These are phyloP conservation scores for Apteryx owenii DNA, from an alignment of 2,113 vertebrate genomes.

Conservation along the genomic window DNA sequence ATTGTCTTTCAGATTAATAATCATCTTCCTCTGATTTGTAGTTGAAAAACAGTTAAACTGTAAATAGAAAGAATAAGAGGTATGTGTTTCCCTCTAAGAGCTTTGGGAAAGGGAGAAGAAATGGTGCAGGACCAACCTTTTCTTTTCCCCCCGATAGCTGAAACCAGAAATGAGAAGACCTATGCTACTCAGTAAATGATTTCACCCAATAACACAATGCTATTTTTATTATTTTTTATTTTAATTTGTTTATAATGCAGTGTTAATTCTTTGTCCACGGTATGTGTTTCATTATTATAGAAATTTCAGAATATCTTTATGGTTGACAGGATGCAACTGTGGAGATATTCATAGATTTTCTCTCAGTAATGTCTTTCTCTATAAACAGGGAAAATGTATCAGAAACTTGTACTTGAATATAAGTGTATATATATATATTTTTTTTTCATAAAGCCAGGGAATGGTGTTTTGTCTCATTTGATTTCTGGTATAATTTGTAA, in stretches of 20 bases:
- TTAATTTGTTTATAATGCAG: neutral
- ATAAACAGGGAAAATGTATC: neutral
- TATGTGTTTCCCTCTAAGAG: neutral
- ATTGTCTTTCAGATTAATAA: conserved; percentile 4
- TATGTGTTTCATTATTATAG: neutral
- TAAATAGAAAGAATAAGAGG: neutral
- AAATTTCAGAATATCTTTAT: neutral
- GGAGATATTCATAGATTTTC: neutral
- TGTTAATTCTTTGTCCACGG: neutral
- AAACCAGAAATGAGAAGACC: neutral
- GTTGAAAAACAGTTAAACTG: neutral
- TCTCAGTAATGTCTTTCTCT: neutral
- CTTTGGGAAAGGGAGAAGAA: neutral
- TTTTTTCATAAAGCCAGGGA: neutral
- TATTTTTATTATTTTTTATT: neutral
- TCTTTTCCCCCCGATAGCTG: neutral
- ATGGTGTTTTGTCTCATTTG: neutral
- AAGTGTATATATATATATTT: neutral
- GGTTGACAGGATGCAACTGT: neutral
- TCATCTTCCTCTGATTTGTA: neutral
- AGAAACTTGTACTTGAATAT: neutral
- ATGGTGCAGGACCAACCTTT: neutral
- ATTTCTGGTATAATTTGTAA: neutral
- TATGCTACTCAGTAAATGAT: neutral
- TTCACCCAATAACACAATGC: neutral